These are phyloP conservation scores for Triplophysa dalaica DNA, from an alignment of 2,113 vertebrate genomes.

Conservation along the genomic window DNA sequence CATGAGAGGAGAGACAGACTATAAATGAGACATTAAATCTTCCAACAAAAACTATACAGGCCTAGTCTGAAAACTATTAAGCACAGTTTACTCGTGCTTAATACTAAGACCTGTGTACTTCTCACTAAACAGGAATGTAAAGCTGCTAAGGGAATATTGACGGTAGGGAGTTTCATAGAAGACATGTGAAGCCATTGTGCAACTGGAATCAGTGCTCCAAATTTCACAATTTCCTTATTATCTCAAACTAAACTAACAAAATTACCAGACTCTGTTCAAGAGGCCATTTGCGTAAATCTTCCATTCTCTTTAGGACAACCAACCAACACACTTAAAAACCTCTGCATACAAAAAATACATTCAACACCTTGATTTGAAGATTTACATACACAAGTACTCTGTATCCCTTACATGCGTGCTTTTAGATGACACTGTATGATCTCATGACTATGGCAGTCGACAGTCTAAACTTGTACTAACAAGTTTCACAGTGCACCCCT, in stretches of 20 bases:
- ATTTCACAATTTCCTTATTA: slow-evolving; percentile 12
- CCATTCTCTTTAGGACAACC: background rate
- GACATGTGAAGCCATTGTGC: slow-evolving; percentile 24
- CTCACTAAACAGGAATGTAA: background rate
- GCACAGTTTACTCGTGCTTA: background rate
- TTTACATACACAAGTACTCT: background rate
- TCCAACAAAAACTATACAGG: background rate
- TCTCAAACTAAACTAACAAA: background rate
- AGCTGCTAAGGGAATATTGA: background rate
- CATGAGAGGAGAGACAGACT: too few species aligned
- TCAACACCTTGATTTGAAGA: background rate
- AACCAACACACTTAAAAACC: background rate
- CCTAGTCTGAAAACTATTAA: background rate
- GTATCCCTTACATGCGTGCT: background rate
- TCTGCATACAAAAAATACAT: background rate
- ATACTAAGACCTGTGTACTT: background rate
- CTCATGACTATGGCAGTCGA: slow-evolving; percentile 73
- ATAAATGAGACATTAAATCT: too few species aligned
- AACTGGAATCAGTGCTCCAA: background rate
- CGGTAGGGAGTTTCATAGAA: background rate
- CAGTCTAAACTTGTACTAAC: slow-evolving; percentile 71
- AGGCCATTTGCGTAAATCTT: background rate
- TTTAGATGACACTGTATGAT: slow-evolving; percentile 72
- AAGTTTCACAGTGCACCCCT: slow-evolving; percentile 55
- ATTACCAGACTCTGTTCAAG: background rate